These are phyloP conservation scores for Oceanites oceanicus DNA, from an alignment of 2,113 vertebrate genomes.

Conservation along the genomic window DNA sequence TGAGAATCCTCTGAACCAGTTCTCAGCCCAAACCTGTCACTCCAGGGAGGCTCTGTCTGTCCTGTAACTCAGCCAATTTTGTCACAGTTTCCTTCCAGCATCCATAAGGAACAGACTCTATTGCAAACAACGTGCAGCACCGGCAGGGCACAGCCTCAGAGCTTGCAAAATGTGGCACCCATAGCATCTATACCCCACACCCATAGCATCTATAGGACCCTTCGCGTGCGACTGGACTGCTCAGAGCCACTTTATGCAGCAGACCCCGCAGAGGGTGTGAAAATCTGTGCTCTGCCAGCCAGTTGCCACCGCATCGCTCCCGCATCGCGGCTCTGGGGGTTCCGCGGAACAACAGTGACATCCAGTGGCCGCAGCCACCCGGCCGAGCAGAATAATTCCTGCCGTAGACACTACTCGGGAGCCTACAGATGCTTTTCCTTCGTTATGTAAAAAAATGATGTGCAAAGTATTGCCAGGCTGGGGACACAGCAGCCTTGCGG, in stretches of 20 bases:
- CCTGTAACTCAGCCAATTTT: not conserved
- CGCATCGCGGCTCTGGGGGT: too few relatives aligned
- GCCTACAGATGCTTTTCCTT: fast-evolving
- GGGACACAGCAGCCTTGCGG: not conserved
- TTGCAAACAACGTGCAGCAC: fast-evolving
- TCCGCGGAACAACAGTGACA: constrained; percentile 67
- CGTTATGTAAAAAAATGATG: fast-evolving
- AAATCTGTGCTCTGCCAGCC: not conserved
- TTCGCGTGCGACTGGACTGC: not conserved
- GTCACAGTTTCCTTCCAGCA: not conserved
- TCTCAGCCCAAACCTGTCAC: not conserved
- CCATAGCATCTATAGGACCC: not conserved
- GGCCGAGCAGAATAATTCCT: fast-evolving
- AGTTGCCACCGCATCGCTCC: fast-evolving
- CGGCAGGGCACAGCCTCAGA: not conserved
- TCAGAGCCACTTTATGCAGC: not conserved
- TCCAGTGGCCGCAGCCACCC: constrained; percentile 37
- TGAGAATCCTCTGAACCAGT: not conserved
- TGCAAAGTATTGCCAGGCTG: not conserved
- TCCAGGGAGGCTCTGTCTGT: not conserved
- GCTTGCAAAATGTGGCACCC: not conserved
- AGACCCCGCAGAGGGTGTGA: not conserved
- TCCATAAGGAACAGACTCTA: not conserved
- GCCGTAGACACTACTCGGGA: not conserved
- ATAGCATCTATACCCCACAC: not conserved